Conservation (phyloP, 2,888 invertebrate species). For the Rhamnusium bicolor region DNA sequence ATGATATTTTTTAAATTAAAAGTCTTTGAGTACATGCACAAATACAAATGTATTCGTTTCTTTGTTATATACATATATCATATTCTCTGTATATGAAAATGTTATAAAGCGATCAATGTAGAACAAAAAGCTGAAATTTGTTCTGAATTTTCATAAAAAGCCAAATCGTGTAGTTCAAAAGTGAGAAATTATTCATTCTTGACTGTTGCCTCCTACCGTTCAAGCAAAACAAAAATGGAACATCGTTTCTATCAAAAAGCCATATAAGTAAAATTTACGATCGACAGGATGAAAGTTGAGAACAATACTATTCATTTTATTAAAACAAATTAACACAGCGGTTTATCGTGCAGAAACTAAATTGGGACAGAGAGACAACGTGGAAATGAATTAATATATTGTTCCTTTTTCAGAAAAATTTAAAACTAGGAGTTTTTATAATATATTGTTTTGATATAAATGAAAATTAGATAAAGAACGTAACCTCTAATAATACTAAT, state of each 20-base stretch:
- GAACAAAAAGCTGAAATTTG: constrained; percentile 48
- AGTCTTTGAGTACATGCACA: background rate
- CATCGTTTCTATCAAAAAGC: constrained; percentile 48
- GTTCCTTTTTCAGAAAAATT: background rate
- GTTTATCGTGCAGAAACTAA: background rate
- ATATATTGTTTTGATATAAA: background rate
- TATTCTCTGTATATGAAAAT: constrained; percentile 27
- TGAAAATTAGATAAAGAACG: no score
- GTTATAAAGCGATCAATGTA: constrained; percentile 45
- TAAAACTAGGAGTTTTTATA: background rate
- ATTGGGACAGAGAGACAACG: background rate
- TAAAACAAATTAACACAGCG: background rate
- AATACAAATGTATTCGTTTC: background rate
- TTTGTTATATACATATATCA: background rate
- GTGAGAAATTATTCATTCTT: constrained; percentile 50
- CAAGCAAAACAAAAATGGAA: constrained; percentile 50
- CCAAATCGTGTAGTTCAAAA: constrained; percentile 48
- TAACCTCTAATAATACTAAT: no score
- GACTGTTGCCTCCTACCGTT: constrained; percentile 45
- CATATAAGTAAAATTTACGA: constrained; percentile 47
- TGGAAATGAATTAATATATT: background rate
- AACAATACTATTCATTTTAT: constrained; percentile 9
- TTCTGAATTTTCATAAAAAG: constrained; percentile 47
- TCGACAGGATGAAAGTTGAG: constrained; percentile 13
- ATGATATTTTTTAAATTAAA: background rate